Evolutionary conservation across 2,113 vertebrate genomes (phyloP).

Genomic region (Syngnathus scovelli): DNA sequence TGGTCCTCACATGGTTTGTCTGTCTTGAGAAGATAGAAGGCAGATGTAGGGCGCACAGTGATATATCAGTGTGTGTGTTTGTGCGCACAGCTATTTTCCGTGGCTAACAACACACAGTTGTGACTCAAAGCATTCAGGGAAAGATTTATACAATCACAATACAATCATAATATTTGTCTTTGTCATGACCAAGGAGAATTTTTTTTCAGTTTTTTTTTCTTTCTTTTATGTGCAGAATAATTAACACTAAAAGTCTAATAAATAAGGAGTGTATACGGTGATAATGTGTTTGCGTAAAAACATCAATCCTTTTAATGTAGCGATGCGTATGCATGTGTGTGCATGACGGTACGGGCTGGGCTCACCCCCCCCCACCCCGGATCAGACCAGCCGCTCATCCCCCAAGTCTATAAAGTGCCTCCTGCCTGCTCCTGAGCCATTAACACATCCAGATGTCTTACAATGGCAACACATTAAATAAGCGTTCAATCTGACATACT

Average conservation of each 20-base stretch:
- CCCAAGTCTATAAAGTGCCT: conserved; percentile 63
- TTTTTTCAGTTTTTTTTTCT: not conserved
- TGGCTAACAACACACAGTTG: conserved; percentile 12
- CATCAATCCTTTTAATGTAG: conserved; percentile 2
- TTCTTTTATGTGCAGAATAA: conserved; percentile 1
- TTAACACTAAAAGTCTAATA: conserved; percentile 17
- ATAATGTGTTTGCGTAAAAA: conserved; percentile 2
- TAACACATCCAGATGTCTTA: conserved; percentile 68
- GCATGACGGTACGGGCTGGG: conserved; percentile 32
- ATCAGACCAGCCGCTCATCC: conserved; percentile 42
- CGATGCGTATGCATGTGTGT: conserved; percentile 7
- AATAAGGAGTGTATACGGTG: conserved; percentile 6
- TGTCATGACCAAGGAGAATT: no score
- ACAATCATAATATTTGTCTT: not conserved
- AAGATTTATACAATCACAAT: not conserved
- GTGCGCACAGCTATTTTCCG: conserved; percentile 53
- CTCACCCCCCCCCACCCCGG: conserved; percentile 35
- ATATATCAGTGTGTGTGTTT: conserved; percentile 48
- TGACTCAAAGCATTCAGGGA: not conserved
- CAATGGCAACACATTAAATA: conserved; percentile 71
- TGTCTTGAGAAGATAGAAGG: conserved; percentile 40
- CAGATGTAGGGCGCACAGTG: conserved; percentile 64
- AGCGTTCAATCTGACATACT: conserved; percentile 66
- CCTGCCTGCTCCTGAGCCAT: conserved; percentile 64
- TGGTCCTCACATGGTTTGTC: conserved; percentile 30